phyloP scores from a whole-genome alignment of 2,888 invertebrate species.

The Stenodema calcarata region DNA sequence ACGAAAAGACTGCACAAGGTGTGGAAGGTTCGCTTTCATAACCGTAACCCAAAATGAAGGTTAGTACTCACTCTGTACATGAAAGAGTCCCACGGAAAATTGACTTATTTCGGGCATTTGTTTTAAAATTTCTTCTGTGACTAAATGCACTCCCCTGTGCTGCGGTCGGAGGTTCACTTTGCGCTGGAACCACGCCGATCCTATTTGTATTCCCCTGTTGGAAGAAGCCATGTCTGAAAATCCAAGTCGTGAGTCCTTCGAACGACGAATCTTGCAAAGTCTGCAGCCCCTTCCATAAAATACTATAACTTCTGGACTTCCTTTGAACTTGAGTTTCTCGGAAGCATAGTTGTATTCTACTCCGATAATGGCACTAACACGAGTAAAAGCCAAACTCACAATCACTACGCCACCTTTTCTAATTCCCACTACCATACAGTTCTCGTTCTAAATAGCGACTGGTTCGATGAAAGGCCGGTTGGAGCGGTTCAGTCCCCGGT shows the following conservation, averaged over 20 bases:
- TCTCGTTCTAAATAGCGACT: slow-evolving; percentile 3
- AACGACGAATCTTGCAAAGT: slow-evolving; percentile 49
- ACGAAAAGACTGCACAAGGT: slow-evolving; percentile 4
- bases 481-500: not conserved
- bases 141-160: slow-evolving; percentile 95
- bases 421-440: slow-evolving; percentile 6
- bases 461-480: not conserved
- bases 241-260: slow-evolving; percentile 48
- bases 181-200: slow-evolving; percentile 97
- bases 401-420: slow-evolving; percentile 4
- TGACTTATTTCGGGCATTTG: slow-evolving; percentile 93
- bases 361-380: not conserved
- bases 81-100: slow-evolving; percentile 94
- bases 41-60: slow-evolving; percentile 25
- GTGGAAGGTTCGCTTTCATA: not conserved
- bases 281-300: slow-evolving; percentile 56
- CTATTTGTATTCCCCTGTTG: slow-evolving; percentile 88
- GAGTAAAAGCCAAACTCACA: slow-evolving; percentile 22
- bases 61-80: slow-evolving; percentile 89
- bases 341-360: slow-evolving; percentile 6
- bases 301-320: slow-evolving; percentile 54
- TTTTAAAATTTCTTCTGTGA: slow-evolving; percentile 94
- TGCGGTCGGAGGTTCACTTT: slow-evolving; percentile 95
- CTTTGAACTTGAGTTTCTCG: slow-evolving; percentile 10
- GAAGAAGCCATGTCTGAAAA: slow-evolving; percentile 75